phyloP scores from a whole-genome alignment of 1,140 invertebrate species.

The Listronotus oregonensis region DNA sequence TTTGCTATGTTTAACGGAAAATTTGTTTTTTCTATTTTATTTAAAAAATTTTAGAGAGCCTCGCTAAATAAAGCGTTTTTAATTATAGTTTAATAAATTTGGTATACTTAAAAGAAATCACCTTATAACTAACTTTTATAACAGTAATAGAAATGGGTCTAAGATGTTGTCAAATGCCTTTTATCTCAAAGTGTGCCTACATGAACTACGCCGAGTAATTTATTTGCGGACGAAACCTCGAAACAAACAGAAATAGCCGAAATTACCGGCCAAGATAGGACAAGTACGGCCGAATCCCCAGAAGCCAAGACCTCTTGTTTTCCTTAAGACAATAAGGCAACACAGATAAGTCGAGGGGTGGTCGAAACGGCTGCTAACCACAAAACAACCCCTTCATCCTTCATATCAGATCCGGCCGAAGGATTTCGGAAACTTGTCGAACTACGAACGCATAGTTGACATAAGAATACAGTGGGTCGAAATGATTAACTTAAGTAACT shows the following conservation, averaged over 20 bases:
- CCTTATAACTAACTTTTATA: no score
- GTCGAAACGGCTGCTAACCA: conserved; percentile 36
- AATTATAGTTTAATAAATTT: no score
- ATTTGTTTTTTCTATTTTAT: no score
- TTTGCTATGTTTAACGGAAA: no score
- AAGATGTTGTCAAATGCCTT: no score
- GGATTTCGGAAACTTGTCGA: conserved; percentile 49
- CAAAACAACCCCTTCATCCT: conserved; percentile 52
- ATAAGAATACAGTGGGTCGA: conserved; percentile 38
- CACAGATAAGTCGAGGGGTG: conserved; percentile 38
- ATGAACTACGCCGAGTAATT: not conserved
- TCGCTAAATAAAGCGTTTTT: no score
- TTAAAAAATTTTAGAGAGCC: no score
- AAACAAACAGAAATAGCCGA: conserved; percentile 31
- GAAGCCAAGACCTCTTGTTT: conserved; percentile 38
- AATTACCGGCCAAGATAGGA: conserved; percentile 36
- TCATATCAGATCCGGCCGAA: conserved; percentile 48
- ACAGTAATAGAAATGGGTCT: no score
- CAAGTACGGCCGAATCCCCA: conserved; percentile 24
- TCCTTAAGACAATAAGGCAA: conserved; percentile 41
- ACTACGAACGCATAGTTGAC: conserved; percentile 52
- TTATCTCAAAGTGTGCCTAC: not conserved
- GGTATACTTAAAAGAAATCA: no score
- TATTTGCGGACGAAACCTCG: conserved; percentile 22
- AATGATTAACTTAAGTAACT: conserved; percentile 2